Evolutionary conservation across 2,888 invertebrate species (phyloP).

Genomic region (Rotaria macrura): DNA sequence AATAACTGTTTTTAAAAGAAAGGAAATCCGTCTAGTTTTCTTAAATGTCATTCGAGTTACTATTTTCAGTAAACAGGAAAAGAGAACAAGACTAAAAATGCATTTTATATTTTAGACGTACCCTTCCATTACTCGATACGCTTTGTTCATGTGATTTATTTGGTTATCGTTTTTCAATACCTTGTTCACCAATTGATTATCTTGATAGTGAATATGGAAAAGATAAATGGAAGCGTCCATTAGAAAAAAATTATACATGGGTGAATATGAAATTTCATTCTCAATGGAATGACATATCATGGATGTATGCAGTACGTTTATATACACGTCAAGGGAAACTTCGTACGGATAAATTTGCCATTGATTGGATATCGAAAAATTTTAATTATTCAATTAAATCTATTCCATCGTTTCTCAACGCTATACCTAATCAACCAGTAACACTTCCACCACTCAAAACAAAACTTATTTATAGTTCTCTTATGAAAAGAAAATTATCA

Average conservation of each 20-base stretch:
- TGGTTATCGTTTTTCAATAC: conserved; percentile 17
- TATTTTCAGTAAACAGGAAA: too few species aligned
- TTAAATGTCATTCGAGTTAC: too few species aligned
- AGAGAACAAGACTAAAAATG: too few species aligned
- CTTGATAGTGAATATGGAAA: conserved; percentile 24
- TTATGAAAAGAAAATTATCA: too few species aligned
- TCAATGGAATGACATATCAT: conserved; percentile 14
- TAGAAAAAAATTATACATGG: conserved; percentile 18
- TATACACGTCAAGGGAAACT: conserved; percentile 22
- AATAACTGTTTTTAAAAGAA: too few species aligned
- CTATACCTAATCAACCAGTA: not conserved
- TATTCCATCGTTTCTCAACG: not conserved
- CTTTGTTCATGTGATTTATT: conserved; percentile 25
- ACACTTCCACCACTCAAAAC: not conserved
- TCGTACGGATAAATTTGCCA: conserved; percentile 3
- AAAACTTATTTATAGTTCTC: too few species aligned
- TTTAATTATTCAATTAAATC: not conserved
- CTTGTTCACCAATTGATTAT: conserved; percentile 13
- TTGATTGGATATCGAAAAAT: not conserved
- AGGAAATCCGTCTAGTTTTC: too few species aligned
- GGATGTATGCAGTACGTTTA: conserved; percentile 20
- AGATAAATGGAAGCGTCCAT: conserved; percentile 8
- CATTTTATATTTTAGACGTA: not conserved
- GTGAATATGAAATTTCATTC: conserved; percentile 14
- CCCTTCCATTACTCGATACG: not conserved